A percentile compares a stretch with the other conserved stretches of the same genome.
These are phyloP conservation scores for Manduca sexta DNA, from an alignment of 1,140 invertebrate genomes.

Conservation along the genomic window DNA sequence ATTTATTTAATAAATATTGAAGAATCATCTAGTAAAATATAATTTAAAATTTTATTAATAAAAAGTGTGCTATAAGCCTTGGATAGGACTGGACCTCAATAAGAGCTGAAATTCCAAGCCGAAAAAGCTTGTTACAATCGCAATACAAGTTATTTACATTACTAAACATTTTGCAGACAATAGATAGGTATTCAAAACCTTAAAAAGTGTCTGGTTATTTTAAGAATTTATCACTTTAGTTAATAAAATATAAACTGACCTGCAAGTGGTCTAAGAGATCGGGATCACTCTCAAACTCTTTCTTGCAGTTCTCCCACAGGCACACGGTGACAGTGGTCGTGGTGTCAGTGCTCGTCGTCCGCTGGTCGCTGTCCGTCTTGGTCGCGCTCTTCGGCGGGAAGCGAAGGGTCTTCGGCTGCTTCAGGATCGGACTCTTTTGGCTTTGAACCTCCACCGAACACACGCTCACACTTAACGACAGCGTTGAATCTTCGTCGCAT, in stretches of 20 bases:
- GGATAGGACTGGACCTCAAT: too few relatives aligned
- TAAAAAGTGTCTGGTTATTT: too few relatives aligned
- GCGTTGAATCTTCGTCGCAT: constrained; percentile 65
- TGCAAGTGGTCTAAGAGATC: constrained; percentile 93
- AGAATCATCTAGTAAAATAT: not conserved
- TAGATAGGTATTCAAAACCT: too few relatives aligned
- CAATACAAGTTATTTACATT: too few relatives aligned
- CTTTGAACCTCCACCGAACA: constrained; percentile 53
- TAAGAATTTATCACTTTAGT: too few relatives aligned
- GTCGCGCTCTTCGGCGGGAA: constrained; percentile 76
- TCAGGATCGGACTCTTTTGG: constrained; percentile 79
- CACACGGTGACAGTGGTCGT: constrained; percentile 74
- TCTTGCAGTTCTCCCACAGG: constrained; percentile 89
- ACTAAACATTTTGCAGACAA: too few relatives aligned
- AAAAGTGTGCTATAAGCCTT: too few relatives aligned
- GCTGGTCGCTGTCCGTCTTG: constrained; percentile 40
- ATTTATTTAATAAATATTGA: too few relatives aligned
- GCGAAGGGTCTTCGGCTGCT: constrained; percentile 84
- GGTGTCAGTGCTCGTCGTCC: constrained; percentile 49
- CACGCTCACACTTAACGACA: constrained; percentile 64
- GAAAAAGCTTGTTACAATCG: too few relatives aligned
- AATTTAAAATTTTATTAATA: too few relatives aligned
- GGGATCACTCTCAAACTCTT: constrained; percentile 82
- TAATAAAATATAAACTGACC: constrained; percentile 71
- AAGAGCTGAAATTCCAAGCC: too few relatives aligned